These are phyloP conservation scores for Tenualosa ilisha DNA, from an alignment of 2,797 vertebrate genomes.

Conservation along the genomic window DNA sequence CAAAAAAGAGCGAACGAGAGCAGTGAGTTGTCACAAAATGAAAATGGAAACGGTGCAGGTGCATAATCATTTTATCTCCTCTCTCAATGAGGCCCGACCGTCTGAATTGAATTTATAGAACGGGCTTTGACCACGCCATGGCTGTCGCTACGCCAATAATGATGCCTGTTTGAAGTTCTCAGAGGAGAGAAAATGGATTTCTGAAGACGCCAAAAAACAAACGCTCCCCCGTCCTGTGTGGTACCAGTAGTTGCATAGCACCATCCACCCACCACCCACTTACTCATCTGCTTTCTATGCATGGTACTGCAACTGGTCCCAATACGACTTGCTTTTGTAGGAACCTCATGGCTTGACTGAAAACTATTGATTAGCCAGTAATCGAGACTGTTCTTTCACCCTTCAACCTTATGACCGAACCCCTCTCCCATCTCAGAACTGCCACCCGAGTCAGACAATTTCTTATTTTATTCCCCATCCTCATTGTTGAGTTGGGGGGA, in stretches of 20 bases:
- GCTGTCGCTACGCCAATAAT: conserved; percentile 60
- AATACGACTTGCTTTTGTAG: conserved; percentile 50
- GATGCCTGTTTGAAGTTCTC: conserved; percentile 62
- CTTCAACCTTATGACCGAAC: conserved; percentile 52
- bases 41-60: conserved; percentile 60
- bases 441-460: neutral
- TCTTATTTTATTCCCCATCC: neutral
- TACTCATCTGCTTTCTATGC: conserved; percentile 23
- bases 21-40: conserved; percentile 56
- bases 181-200: conserved; percentile 54
- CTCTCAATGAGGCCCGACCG: conserved; percentile 64
- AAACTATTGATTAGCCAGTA: conserved; percentile 57
- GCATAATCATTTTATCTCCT: conserved; percentile 63
- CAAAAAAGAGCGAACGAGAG: conserved; percentile 34
- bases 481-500: conserved; percentile 19
- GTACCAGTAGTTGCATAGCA: neutral
- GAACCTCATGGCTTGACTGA: conserved; percentile 56
- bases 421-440: conserved; percentile 36
- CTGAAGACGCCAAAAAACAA: neutral
- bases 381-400: conserved; percentile 59
- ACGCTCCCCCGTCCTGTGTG: neutral
- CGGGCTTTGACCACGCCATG: conserved; percentile 58
- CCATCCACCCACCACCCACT: conserved; percentile 24
- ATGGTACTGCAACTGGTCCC: conserved; percentile 30
- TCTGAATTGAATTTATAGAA: conserved; percentile 62